phyloP scores from a whole-genome alignment of 2,113 vertebrate genomes.

The Sula dactylatra region DNA sequence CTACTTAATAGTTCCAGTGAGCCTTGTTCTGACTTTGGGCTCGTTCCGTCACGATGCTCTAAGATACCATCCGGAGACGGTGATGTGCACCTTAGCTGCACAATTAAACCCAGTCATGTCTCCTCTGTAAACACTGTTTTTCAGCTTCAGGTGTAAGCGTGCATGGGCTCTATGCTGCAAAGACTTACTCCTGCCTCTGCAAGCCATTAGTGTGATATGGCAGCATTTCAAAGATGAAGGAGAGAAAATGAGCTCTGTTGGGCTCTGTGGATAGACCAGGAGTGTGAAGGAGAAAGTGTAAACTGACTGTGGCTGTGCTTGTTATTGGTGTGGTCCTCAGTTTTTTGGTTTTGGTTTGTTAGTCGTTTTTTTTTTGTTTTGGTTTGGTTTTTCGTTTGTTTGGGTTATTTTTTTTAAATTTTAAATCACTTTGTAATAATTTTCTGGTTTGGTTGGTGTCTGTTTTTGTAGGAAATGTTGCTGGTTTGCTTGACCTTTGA shows the following conservation, averaged over 20 bases:
- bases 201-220: background rate
- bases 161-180: background rate
- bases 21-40: background rate
- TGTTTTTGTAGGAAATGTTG: background rate
- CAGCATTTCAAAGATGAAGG: background rate
- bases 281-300: background rate
- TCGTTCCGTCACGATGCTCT: background rate
- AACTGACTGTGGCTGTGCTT: background rate
- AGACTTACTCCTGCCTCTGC: background rate
- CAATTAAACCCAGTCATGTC: accelerated
- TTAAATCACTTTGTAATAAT: background rate
- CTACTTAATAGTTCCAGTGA: background rate
- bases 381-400: background rate
- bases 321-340: background rate
- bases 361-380: background rate
- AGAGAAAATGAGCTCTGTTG: background rate
- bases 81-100: background rate
- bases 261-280: background rate
- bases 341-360: no score
- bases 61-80: background rate
- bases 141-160: accelerated
- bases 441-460: background rate
- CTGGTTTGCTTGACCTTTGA: background rate
- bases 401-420: background rate
- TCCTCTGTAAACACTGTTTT: background rate